Evolutionary conservation across 92 coral and sea anemone species (phyloP).

Genomic region (Zoanthus solanderi): DNA sequence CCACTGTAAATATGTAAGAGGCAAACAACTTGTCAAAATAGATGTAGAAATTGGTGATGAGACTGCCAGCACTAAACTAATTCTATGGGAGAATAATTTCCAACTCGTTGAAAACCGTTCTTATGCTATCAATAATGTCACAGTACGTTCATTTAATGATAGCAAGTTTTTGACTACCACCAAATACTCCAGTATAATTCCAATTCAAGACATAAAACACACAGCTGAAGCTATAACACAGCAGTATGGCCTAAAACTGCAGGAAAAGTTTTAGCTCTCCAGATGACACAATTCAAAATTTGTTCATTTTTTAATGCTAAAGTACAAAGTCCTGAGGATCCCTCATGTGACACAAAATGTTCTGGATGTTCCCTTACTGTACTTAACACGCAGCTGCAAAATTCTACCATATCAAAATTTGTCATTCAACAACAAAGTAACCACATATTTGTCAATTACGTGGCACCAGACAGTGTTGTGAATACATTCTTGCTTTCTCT

Average conservation of each 20-base stretch:
- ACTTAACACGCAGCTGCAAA: constrained; percentile 11
- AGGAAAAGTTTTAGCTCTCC: constrained; percentile 22
- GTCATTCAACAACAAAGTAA: constrained; percentile 20
- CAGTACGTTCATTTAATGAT: constrained; percentile 42
- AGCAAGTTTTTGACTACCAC: constrained; percentile 29
- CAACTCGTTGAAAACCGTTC: constrained; percentile 6
- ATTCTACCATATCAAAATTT: constrained; percentile 14
- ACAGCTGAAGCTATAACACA: constrained; percentile 3
- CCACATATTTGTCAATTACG: constrained; percentile 23
- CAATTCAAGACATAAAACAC: constrained; percentile 29
- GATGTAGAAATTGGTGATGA: constrained; percentile 30
- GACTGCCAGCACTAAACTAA: constrained; percentile 34
- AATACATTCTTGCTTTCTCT: constrained; percentile 29
- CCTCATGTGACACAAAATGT: constrained; percentile 1
- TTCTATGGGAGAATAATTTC: constrained; percentile 19
- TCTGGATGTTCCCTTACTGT: constrained; percentile 11
- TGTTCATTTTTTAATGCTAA: constrained; percentile 35
- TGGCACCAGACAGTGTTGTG: constrained; percentile 28
- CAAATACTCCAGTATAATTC: constrained; percentile 28
- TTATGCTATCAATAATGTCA: constrained; percentile 35
- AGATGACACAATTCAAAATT: constrained; percentile 14
- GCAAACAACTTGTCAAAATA: constrained; percentile 33
- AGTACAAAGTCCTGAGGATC: constrained; percentile 2
- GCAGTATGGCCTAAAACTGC: background rate
- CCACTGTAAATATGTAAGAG: constrained; percentile 32